Evolutionary conservation across 2,888 invertebrate genomes (phyloP), one percentile per base, ranked within the genome.

Genomic region (Meteorus cinctellus): DNA sequence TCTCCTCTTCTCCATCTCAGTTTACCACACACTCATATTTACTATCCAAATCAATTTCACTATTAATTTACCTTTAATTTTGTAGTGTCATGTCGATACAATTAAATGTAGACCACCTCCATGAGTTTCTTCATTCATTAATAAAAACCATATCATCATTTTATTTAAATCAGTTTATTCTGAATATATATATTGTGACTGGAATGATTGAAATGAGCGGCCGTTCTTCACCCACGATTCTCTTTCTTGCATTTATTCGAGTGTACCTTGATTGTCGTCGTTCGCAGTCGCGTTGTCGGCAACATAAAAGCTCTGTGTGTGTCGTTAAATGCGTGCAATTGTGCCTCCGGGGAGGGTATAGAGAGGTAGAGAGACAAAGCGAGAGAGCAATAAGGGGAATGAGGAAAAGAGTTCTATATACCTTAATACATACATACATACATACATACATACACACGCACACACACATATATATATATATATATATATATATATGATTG

Each of bases 281-380:
- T 48, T 48, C 48, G 48, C n/a, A 81, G 73, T 80, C 74, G 63
- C 72, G 36, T 79, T 75, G 84, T 82, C 85, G 86, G 85, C 85
- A 79, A 85, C 84, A 84, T 85, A 84, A 86, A 84, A 84, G 85
- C 80, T 75, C 4, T 10, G 19, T 55, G 19, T 55, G 19, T 77
- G 80, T 81, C 84, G 83, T 84, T 84, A 85, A 85, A 83, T 82
- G 84, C 84, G 83, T 80, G 81, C 84, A 82, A 86, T 85, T 85
- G 85, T 84, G 81, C 82, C 82, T 81, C 76, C 80, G 79, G 76
- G 74, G 63, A 78, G 73, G 67, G 65, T 59, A 65, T 67, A 55
- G 4, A 48, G 8, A 48, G 19, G 8, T 41, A 41, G 68, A 69
- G 75, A 68, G 75, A 71, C 72, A 70, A 66, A 59, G 77, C 34